Base-by-base conservation (phyloP, 2,113 vertebrate genomes). In the Mesocricetus auratus region DNA sequence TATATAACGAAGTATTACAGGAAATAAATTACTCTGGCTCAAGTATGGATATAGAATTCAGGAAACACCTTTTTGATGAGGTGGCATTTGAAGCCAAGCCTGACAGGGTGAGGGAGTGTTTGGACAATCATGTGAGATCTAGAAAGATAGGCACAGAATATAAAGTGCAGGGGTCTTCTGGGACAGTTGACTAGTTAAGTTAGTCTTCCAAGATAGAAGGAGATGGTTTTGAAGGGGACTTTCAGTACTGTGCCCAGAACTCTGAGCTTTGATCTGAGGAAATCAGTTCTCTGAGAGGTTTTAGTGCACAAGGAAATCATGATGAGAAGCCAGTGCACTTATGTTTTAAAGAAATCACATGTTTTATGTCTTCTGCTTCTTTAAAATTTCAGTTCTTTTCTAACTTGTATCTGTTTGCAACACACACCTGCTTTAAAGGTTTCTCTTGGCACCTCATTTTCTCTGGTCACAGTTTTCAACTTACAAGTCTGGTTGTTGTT, bases 331-430 rank as follows among this genome's bases (percentile, higher is more conserved):
- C n/a, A 45, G 33, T 56, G 17, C 7, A 4, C 22, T 39, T 29
- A 31, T 11, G 73, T 79, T 53, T 79, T 91, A 53, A 87, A 90
- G 69, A 86, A 89, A 74, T 83, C n/a, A 58, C 64, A 90, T 92
- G 6, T 8, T 58, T 85, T 77, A 71, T 42, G 1, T 13, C 83
- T 90, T 94, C 69, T 22, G 60, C 29, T 66, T 86, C 86, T 26
- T 86, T 86, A 86, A 33, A 73, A 36, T 93, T 85, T 96, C 17
- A 62, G 11, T 68, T 94, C 47, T 60, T 91, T 91, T 58, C 29
- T 29, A 64, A 74, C 5, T 42, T 31, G 0, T 83, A 2, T 29
- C 33, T 94, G 16, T 68, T 73, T 75, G 82, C 39, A 75, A 86
- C 5, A 64, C 29, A 31, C 58, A 16, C 71, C 13, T 90, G 17